Conservation (phyloP, 2,888 invertebrate genomes). For the Spialia ferax region DNA sequence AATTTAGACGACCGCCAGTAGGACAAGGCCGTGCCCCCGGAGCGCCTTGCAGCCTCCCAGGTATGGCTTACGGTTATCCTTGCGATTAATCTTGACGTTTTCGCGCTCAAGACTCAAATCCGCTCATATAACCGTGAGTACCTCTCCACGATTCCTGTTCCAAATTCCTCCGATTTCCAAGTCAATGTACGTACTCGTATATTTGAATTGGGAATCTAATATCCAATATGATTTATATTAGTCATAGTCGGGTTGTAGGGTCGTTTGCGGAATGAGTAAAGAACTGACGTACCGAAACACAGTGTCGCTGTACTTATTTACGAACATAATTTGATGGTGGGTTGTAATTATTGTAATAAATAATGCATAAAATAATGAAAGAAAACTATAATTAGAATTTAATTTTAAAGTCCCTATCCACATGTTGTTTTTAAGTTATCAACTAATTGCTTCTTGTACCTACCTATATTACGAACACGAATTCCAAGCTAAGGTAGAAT, state of each 20-base stretch:
- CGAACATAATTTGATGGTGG: no score
- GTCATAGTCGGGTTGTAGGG: conserved; percentile 1
- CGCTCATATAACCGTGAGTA: conserved; percentile 51
- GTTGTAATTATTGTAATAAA: no score
- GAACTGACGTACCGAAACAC: no score
- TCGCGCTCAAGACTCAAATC: conserved; percentile 66
- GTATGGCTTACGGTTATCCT: conserved; percentile 60
- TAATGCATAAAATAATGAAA: no score
- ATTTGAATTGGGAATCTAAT: conserved; percentile 38
- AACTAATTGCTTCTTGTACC: no score
- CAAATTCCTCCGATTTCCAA: conserved; percentile 32
- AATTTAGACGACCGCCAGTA: conserved; percentile 79
- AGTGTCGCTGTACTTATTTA: no score
- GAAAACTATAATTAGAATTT: no score
- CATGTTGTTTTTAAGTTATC: no score
- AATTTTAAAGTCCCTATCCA: no score
- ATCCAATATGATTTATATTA: conserved; percentile 28
- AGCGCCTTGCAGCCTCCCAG: conserved; percentile 59
- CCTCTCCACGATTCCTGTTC: conserved; percentile 23
- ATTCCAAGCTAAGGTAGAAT: no score
- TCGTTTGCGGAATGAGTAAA: background rate
- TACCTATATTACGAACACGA: no score
- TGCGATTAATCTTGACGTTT: conserved; percentile 74
- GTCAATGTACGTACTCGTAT: conserved; percentile 35
- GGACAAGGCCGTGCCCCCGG: conserved; percentile 76